Percentiles rank a stretch among this genome's conserved stretches.
Conservation (phyloP, 2,113 vertebrate genomes). For the Crypturellus undulatus region DNA sequence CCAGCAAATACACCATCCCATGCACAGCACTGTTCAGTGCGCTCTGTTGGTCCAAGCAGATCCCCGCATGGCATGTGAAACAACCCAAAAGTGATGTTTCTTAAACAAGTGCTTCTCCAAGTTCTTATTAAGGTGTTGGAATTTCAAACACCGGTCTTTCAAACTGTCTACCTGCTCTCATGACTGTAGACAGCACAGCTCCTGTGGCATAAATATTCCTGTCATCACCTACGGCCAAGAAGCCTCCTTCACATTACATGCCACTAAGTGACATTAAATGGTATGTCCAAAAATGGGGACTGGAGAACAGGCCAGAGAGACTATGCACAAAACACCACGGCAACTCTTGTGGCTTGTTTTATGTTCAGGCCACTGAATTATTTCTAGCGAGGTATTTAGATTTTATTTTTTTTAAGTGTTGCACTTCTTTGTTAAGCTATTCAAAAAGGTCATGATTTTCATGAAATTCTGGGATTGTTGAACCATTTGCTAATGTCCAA, state of each 20-base stretch:
- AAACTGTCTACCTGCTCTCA: not conserved
- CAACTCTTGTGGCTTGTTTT: slow-evolving; percentile 15
- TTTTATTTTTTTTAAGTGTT: slow-evolving; percentile 9
- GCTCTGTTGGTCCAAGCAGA: not conserved
- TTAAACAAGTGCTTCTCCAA: not conserved
- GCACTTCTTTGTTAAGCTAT: not conserved
- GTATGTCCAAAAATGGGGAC: not conserved
- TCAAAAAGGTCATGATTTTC: slow-evolving; percentile 13
- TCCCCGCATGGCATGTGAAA: not conserved
- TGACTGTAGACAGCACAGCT: not conserved
- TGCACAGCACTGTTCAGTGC: not conserved
- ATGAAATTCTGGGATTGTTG: not conserved
- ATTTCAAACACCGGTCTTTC: not conserved
- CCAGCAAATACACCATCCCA: not conserved
- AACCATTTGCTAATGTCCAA: slow-evolving; percentile 26
- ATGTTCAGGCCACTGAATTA: not conserved
- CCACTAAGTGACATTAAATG: not conserved
- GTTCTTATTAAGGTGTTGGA: not conserved
- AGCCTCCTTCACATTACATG: not conserved
- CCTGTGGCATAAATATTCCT: not conserved
- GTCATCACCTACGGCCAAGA: not conserved
- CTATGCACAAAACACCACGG: not conserved
- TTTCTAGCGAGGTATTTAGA: not conserved
- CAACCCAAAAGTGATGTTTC: not conserved
- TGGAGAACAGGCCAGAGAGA: not conserved